phyloP scores from a whole-genome alignment of 2,113 vertebrate species.

The Tetrao urogallus region DNA sequence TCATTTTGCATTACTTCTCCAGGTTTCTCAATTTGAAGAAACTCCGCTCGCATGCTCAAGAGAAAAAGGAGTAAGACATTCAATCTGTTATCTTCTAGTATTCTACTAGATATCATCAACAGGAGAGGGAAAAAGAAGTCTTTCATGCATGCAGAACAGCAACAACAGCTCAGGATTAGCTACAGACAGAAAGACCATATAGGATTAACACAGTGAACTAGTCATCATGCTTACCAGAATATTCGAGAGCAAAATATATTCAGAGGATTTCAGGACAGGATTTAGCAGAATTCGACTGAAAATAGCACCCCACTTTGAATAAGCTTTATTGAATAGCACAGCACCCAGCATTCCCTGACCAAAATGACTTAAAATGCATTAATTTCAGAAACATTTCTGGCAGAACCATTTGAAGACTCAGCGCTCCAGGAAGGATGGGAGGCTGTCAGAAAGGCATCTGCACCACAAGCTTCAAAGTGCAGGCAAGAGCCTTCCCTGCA shows the following conservation, averaged over 20 bases:
- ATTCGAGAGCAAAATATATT: conserved; percentile 60
- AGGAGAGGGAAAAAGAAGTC: background rate
- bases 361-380: background rate
- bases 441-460: background rate
- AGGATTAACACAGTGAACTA: conserved; percentile 65
- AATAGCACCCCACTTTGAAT: conserved; percentile 15
- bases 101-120: background rate
- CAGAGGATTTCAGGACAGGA: conserved; percentile 60
- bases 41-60: background rate
- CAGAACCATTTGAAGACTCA: background rate
- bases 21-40: background rate
- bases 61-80: background rate
- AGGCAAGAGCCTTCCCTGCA: background rate
- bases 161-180: conserved; percentile 67
- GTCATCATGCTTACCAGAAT: conserved; percentile 46
- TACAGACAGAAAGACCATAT: conserved; percentile 61
- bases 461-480: background rate
- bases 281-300: conserved; percentile 51
- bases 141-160: conserved; percentile 50
- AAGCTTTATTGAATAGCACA: background rate
- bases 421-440: background rate
- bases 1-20: background rate
- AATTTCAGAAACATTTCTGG: background rate
- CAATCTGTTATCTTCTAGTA: background rate
- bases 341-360: background rate